Conservation (phyloP, 2,113 vertebrate genomes). For the Lamprotornis superbus region DNA sequence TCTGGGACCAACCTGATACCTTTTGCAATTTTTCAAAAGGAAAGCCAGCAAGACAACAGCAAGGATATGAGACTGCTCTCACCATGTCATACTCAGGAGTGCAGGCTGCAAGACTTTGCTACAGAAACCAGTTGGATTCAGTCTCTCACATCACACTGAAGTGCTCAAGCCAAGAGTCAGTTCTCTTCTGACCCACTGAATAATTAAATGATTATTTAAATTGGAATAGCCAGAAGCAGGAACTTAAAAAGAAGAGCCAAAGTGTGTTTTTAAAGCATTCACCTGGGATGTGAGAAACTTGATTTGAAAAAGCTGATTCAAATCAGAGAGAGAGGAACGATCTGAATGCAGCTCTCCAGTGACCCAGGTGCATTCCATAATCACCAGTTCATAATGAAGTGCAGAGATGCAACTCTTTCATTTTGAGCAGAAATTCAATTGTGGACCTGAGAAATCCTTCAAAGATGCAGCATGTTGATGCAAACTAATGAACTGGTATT, state of each 20-base stretch:
- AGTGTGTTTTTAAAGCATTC: neutral
- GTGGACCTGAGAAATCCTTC: constrained; percentile 43
- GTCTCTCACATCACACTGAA: neutral
- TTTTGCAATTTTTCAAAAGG: neutral
- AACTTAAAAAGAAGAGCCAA: constrained; percentile 8
- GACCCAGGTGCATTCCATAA: constrained; percentile 62
- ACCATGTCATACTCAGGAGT: neutral
- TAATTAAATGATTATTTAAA: constrained; percentile 25
- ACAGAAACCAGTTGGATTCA: neutral
- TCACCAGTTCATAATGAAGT: constrained; percentile 46
- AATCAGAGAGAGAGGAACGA: constrained; percentile 17
- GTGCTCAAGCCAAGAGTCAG: neutral
- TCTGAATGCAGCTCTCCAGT: constrained; percentile 43
- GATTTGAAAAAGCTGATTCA: constrained; percentile 48
- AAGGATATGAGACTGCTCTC: neutral
- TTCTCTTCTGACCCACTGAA: neutral
- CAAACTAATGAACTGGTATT: constrained; percentile 54
- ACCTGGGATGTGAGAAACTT: constrained; percentile 43
- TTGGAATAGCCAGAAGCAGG: neutral
- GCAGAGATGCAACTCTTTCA: constrained; percentile 51
- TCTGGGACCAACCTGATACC: neutral
- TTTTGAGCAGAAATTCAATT: constrained; percentile 57
- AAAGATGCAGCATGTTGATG: constrained; percentile 36
- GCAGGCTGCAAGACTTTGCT: neutral
- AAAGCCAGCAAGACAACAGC: neutral